Base-by-base conservation (phyloP, 2,113 vertebrate species). In the Spea bombifrons region DNA sequence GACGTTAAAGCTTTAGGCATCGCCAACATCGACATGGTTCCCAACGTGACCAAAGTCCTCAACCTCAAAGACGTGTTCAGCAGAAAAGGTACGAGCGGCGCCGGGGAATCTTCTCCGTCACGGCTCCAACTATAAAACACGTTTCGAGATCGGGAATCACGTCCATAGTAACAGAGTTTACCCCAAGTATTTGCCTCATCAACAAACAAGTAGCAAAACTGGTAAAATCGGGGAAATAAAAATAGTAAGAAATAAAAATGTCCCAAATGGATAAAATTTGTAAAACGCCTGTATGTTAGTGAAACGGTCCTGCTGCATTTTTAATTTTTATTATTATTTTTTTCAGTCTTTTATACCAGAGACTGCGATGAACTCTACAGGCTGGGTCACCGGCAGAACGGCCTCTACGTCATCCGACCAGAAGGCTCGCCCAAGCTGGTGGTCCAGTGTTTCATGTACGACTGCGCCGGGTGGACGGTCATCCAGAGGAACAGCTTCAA, bases 301-400 rank as follows among this genome's bases (percentile, higher is more conserved):
- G 30, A 1, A 30, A 1, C 2, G 30, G 30, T 30, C 30, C 2
- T 30, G 30, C 30, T 1, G 30, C 30, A 30, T 30, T 30, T 30
- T 30, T 30, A 1, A 30, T 2, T 1, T 30, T 30, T 30, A 1
- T 12, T 67, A 13, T 5, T 16, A 4, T 30, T 15, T 30, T 8
- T 63, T 45, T 55, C 15, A 73, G 70, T 74, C 9, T 77, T 57
- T 57, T 84, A 70, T 49, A 71, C 72, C 49, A 70, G 16, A 53
- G 73, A 82, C 75, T 81, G 79, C 67, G 67, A 76, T 45, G 76
- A 84, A 82, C 17, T 81, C 47, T 76, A 83, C 50, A 65, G 84
- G 1, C n/a, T 72, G 76, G 69, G 52, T n/a, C 67, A 75, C 50
- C 79, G 16, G 44, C 67, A 50, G 0, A 82, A 7, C 2, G 82